Percentiles rank a stretch among this genome's conserved stretches.
phyloP scores from a whole-genome alignment of 2,888 invertebrate species.

The Polyommatus icarus region DNA sequence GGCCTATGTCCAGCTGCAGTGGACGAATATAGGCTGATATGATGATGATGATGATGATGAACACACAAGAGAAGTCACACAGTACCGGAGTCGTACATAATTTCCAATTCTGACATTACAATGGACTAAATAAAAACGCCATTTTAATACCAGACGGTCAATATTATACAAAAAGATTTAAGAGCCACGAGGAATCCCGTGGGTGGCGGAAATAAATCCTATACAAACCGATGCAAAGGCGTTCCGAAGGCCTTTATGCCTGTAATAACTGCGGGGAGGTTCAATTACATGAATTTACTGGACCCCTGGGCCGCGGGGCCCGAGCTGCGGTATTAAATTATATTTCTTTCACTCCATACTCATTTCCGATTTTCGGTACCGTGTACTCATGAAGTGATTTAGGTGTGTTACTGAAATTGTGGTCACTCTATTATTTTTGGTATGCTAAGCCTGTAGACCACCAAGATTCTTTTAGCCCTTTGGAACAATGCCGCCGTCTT shows the following conservation, averaged over 20 bases:
- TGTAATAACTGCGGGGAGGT: slow-evolving; percentile 39
- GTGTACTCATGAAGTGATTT: neutral
- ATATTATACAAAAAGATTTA: slow-evolving; percentile 26
- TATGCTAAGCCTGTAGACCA: too few species aligned
- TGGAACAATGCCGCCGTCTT: too few species aligned
- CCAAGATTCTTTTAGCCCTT: too few species aligned
- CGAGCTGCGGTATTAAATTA: slow-evolving; percentile 51
- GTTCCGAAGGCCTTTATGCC: slow-evolving; percentile 28
- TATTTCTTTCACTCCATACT: slow-evolving; percentile 28
- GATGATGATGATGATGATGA: too few species aligned
- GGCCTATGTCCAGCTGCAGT: too few species aligned
- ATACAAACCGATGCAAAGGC: slow-evolving; percentile 30
- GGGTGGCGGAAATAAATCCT: slow-evolving; percentile 15
- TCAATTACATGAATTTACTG: slow-evolving; percentile 66
- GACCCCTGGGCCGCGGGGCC: slow-evolving; percentile 49
- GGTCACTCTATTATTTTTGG: too few species aligned
- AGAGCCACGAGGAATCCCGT: slow-evolving; percentile 1
- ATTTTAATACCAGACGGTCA: neutral
- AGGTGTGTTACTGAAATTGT: too few species aligned
- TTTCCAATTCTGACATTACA: neutral
- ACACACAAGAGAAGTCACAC: too few species aligned
- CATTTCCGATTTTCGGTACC: neutral
- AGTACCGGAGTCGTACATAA: neutral
- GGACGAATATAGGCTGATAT: too few species aligned
- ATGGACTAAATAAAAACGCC: neutral